Evolutionary conservation across 2,113 vertebrate genomes (phyloP).

Genomic region (Salvelinus alpinus): DNA sequence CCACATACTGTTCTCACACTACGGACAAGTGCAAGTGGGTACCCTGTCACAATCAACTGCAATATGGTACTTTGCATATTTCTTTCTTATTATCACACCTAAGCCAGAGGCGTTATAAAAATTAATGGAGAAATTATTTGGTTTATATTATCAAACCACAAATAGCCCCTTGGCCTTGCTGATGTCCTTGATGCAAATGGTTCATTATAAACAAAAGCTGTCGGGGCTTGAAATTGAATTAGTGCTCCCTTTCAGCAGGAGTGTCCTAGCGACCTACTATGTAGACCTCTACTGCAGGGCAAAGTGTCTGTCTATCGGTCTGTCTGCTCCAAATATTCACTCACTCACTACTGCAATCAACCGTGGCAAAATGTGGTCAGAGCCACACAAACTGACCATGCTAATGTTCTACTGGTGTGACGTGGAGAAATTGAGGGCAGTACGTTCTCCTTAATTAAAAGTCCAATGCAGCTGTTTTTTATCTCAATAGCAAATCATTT

Average conservation of each 20-base stretch:
- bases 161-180: background rate
- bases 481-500: too few species aligned
- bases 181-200: slow-evolving; percentile 26
- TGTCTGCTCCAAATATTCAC: background rate
- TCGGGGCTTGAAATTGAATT: slow-evolving; percentile 14
- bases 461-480: background rate
- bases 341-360: background rate
- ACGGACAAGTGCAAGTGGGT: background rate
- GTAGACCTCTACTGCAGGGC: background rate
- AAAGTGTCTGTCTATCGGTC: too few species aligned
- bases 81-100: background rate
- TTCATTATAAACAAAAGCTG: slow-evolving; percentile 51
- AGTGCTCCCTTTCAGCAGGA: slow-evolving; percentile 49
- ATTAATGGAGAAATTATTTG: background rate
- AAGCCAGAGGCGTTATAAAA: background rate
- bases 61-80: background rate
- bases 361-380: background rate
- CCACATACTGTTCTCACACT: background rate
- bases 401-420: background rate
- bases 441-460: background rate
- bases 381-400: background rate
- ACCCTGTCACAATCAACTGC: background rate
- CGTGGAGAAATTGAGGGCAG: background rate
- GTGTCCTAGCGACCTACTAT: slow-evolving; percentile 49
- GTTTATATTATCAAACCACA: background rate